Conservation (phyloP, 2,797 vertebrate genomes). For the Cossypha caffra region DNA sequence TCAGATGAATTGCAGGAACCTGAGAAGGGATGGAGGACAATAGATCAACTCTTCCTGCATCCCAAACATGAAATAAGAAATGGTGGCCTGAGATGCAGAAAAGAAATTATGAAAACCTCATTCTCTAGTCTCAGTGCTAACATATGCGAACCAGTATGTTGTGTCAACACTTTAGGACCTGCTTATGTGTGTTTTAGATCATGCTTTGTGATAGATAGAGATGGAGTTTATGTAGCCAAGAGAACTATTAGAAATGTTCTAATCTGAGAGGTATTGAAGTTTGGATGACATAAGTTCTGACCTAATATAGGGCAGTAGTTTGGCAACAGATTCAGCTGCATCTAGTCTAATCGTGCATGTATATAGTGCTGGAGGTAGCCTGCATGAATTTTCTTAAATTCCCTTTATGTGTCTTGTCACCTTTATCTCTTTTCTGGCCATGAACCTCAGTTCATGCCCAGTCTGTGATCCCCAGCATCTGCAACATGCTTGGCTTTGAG, state of each 20-base stretch:
- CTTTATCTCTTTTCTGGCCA: background rate
- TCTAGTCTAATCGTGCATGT: fast-evolving
- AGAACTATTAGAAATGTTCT: background rate
- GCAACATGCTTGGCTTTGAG: background rate
- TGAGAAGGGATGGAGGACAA: background rate
- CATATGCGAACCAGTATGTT: background rate
- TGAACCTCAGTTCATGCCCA: background rate
- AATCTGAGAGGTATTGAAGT: background rate
- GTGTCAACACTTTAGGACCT: background rate
- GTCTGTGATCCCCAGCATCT: background rate
- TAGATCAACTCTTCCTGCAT: background rate
- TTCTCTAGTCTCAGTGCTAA: background rate
- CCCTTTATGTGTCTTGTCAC: background rate
- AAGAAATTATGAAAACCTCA: fast-evolving
- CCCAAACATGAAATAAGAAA: background rate
- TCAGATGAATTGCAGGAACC: background rate
- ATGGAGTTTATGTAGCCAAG: background rate
- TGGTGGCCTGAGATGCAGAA: background rate
- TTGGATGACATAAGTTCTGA: background rate
- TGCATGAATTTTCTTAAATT: background rate
- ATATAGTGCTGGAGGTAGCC: background rate
- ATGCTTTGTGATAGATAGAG: background rate
- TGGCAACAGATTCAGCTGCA: background rate
- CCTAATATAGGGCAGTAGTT: background rate
- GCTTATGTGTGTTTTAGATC: background rate